phyloP scores from a whole-genome alignment of 2,797 vertebrate genomes.

The Lepilemur septentrionalis region DNA sequence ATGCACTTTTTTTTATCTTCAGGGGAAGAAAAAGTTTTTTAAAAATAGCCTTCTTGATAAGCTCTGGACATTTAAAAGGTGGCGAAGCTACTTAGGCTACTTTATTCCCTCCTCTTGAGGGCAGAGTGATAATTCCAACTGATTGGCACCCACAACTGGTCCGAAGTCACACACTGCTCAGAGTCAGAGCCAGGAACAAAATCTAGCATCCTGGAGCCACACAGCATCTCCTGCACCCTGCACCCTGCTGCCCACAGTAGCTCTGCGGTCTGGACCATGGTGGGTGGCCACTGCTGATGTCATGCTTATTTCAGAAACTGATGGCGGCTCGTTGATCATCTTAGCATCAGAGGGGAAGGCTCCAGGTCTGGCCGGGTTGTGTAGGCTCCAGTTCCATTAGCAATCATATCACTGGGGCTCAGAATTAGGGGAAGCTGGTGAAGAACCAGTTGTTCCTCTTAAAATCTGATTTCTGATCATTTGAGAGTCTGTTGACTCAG shows the following conservation, averaged over 20 bases:
- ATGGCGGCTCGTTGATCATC: neutral
- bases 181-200: neutral
- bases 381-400: neutral
- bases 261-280: neutral
- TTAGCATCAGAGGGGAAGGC: neutral
- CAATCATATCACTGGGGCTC: neutral
- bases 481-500: neutral
- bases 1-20: neutral
- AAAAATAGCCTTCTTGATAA: neutral
- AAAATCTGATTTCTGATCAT: neutral
- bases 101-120: neutral
- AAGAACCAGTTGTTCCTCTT: neutral
- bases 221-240: neutral
- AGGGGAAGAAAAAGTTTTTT: neutral
- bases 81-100: neutral
- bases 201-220: no score
- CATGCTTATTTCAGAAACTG: neutral
- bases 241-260: neutral
- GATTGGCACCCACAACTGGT: rapidly evolving
- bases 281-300: neutral
- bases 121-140: neutral
- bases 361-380: neutral
- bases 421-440: neutral
- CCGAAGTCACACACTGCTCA: neutral
- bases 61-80: neutral